These are phyloP conservation scores for Notocelia uddmanniana DNA, from an alignment of 2,888 invertebrate genomes.

Conservation along the genomic window DNA sequence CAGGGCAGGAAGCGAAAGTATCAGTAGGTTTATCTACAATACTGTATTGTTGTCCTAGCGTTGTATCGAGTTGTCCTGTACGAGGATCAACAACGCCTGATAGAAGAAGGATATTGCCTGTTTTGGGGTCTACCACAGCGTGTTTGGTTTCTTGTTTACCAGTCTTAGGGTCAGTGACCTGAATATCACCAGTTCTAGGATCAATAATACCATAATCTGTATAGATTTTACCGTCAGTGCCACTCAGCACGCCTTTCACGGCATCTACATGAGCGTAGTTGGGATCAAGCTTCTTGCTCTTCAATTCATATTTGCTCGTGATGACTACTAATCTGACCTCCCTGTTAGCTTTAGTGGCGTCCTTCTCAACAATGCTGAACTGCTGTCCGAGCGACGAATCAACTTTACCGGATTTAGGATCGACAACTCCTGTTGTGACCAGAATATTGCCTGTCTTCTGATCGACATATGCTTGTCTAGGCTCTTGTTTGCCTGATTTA, in stretches of 20 bases:
- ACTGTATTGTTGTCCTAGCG: slow-evolving; percentile 86
- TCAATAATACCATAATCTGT: slow-evolving; percentile 87
- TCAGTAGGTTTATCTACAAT: slow-evolving; percentile 86
- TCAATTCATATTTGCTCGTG: slow-evolving; percentile 87
- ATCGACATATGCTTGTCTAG: slow-evolving; percentile 89
- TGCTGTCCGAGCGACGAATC: slow-evolving; percentile 89
- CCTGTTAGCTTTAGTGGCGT: slow-evolving; percentile 88
- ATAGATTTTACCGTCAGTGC: slow-evolving; percentile 88
- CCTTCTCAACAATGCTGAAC: slow-evolving; percentile 88
- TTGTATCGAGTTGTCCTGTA: slow-evolving; percentile 84
- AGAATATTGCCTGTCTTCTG: slow-evolving; percentile 89
- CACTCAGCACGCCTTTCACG: slow-evolving; percentile 79
- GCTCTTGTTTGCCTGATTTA: slow-evolving; percentile 87
- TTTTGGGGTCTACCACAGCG: slow-evolving; percentile 81
- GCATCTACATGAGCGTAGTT: slow-evolving; percentile 82
- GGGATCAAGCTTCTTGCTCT: slow-evolving; percentile 80
- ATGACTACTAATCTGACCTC: slow-evolving; percentile 86
- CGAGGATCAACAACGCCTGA: slow-evolving; percentile 86
- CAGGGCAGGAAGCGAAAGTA: slow-evolving; percentile 71
- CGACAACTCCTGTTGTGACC: slow-evolving; percentile 87
- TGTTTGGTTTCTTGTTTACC: slow-evolving; percentile 77
- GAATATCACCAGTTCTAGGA: slow-evolving; percentile 85
- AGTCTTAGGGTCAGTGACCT: slow-evolving; percentile 74
- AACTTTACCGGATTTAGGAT: slow-evolving; percentile 88
- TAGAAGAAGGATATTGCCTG: slow-evolving; percentile 81